phyloP scores from a whole-genome alignment of 2,888 invertebrate genomes.

The Limnephilus lunatus region DNA sequence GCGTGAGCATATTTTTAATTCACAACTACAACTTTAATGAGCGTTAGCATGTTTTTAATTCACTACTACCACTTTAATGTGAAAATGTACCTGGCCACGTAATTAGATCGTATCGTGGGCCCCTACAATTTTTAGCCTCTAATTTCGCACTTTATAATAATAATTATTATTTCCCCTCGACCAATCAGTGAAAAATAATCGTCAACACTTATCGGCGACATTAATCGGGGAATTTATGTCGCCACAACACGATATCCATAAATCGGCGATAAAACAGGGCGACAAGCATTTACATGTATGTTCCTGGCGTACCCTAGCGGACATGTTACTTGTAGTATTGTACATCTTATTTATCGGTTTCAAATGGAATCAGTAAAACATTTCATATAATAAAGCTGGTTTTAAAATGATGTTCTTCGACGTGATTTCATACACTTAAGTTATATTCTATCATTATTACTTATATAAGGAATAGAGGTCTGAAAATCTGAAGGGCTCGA shows the following conservation, averaged over 20 bases:
- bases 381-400: neutral
- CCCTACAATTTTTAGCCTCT: conserved; percentile 28
- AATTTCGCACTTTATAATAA: conserved; percentile 34
- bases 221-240: conserved; percentile 50
- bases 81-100: neutral
- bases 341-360: neutral
- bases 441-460: neutral
- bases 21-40: neutral
- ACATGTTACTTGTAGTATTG: neutral
- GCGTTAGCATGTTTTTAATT: neutral
- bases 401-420: neutral
- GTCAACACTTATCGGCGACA: conserved; percentile 45
- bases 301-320: neutral
- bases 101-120: conserved; percentile 8
- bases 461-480: too few relatives aligned
- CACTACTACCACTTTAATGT: neutral
- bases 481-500: too few relatives aligned
- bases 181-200: conserved; percentile 41
- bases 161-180: conserved; percentile 41
- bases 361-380: neutral
- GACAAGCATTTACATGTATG: conserved; percentile 40
- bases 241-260: conserved; percentile 44
- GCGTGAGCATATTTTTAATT: neutral
- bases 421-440: neutral
- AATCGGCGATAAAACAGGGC: conserved; percentile 48